Base-by-base conservation (phyloP, 1,140 invertebrate species). In the Trinorchestia longiramus region DNA sequence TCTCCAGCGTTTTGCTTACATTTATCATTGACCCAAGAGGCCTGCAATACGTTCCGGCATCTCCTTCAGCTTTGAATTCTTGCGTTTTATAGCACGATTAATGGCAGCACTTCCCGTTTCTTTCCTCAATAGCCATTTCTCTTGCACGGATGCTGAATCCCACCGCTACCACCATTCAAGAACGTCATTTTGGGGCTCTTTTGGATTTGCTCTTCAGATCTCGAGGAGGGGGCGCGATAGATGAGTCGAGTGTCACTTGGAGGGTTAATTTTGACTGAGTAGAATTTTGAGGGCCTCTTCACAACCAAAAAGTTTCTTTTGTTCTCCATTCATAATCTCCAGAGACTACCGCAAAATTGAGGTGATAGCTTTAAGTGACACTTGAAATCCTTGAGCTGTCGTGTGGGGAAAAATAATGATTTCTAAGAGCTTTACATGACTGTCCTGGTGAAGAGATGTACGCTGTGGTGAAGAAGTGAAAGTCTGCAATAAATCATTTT, bases 11-110 rank as follows among this genome's bases (percentile, higher is more conserved):
- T 94, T 90, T 36, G 92, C 44, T n/a, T 94, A 47, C 92, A n/a
- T 94, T 94, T 94, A 45, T 94, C 92, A 94, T 94, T 94, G 92
- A 94, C 44, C 43, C 44, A 45, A 94, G 92, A 94, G 92, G 92
- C 44, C 92, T 47, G 43, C 92, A 94, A 94, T 90, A 90, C 36
- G 43, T 90, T 41, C 43, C 43, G 44, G 43, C 23, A 40, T 94
- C 92, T 94, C 44, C 92, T 47, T 47, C 92, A 45, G 43, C 44
- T 43, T n/a, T n/a, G 92, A 44, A 47, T 47, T 43, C 92, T 45
- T 94, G 23, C 92, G 44, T 45, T 94, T 45, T n/a, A 94, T 42
- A 42, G 43, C 44, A 94, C 43, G 43, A 94, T 94, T 94, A 45
- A 94, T 94, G 92, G n/a, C 43, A 45, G 36, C 40, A 47, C 44